These are phyloP conservation scores for Python bivittatus DNA, from an alignment of 2,113 vertebrate genomes.

Conservation along the genomic window DNA sequence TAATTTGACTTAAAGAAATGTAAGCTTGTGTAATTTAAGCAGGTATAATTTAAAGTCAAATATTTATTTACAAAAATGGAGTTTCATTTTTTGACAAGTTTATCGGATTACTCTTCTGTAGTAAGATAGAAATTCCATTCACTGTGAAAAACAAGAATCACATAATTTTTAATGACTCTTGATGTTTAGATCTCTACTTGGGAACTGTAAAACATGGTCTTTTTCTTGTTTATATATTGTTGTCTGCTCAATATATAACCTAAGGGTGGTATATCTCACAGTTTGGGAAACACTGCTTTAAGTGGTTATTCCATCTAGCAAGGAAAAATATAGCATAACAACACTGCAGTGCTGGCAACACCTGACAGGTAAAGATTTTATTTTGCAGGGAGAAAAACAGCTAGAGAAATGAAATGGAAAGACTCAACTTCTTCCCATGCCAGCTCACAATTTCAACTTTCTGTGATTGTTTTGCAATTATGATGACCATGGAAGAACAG, in stretches of 20 bases:
- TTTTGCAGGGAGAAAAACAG: not conserved
- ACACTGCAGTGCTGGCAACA: not conserved
- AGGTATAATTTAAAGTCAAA: not conserved
- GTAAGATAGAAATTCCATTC: not conserved
- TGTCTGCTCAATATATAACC: no score
- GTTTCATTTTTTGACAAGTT: not conserved
- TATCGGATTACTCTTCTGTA: not conserved
- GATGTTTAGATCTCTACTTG: not conserved
- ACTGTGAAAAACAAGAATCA: not conserved
- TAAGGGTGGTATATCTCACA: not conserved
- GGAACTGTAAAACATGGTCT: not conserved
- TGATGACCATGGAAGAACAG: not conserved
- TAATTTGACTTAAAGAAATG: slow-evolving; percentile 44
- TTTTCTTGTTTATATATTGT: not conserved
- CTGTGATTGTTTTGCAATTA: not conserved
- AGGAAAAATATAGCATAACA: not conserved
- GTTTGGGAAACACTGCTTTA: not conserved
- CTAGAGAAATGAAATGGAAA: not conserved
- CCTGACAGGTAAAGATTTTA: not conserved
- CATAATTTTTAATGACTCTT: not conserved
- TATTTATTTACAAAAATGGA: not conserved
- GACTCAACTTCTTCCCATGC: not conserved
- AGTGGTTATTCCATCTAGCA: not conserved
- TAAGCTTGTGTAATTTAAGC: slow-evolving; percentile 41
- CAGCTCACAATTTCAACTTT: not conserved